Conservation (phyloP, 1,140 invertebrate genomes). For the Pogonomyrmex barbatus region DNA sequence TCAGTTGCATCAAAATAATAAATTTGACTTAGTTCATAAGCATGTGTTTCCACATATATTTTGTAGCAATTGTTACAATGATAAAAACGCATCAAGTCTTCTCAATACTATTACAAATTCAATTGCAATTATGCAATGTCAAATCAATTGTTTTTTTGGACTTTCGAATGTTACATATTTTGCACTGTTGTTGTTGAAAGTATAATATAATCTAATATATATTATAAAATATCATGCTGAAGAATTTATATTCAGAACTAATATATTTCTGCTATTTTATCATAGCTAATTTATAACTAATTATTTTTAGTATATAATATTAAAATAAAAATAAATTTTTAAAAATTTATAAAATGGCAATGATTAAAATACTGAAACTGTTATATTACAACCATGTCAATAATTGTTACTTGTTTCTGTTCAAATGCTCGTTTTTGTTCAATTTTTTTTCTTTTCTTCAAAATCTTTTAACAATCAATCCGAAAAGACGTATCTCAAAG, state of each 20-base stretch:
- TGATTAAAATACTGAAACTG: slow-evolving; percentile 11
- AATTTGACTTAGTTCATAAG: slow-evolving; percentile 3
- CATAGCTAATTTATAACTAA: background rate
- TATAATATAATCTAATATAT: slow-evolving; percentile 24
- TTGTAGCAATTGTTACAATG: slow-evolving; percentile 23
- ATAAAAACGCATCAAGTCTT: slow-evolving; percentile 39
- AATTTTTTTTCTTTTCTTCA: background rate
- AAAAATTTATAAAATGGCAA: slow-evolving; percentile 19
- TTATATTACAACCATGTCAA: slow-evolving; percentile 22
- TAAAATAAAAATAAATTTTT: background rate
- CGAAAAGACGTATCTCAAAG: background rate
- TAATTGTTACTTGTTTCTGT: slow-evolving; percentile 10
- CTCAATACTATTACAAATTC: slow-evolving; percentile 7
- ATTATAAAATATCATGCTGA: slow-evolving; percentile 1
- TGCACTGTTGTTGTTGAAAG: background rate
- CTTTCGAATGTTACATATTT: background rate
- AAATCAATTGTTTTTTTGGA: slow-evolving; percentile 8
- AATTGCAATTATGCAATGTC: slow-evolving; percentile 5
- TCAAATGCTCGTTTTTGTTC: slow-evolving; percentile 1
- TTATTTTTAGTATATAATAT: background rate
- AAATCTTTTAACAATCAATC: slow-evolving; percentile 48
- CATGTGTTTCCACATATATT: background rate
- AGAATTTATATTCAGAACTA: too few relatives aligned
- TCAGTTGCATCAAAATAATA: slow-evolving; percentile 1
- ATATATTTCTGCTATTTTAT: background rate